Percentiles rank a stretch among this genome's conserved stretches.
These are phyloP conservation scores for Chaenocephalus aceratus DNA, from an alignment of 2,113 vertebrate genomes.

Conservation along the genomic window DNA sequence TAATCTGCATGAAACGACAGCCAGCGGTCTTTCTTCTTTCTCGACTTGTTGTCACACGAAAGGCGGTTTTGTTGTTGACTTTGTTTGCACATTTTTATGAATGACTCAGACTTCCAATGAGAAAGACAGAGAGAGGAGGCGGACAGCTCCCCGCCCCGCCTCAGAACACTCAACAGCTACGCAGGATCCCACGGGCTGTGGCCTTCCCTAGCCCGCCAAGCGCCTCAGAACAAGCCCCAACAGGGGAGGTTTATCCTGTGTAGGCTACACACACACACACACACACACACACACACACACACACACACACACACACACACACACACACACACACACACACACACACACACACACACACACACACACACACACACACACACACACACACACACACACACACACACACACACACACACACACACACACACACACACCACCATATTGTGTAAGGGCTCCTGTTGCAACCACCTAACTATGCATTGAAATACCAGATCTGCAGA, in stretches of 20 bases:
- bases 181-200: conserved; percentile 47
- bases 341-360: too few relatives aligned
- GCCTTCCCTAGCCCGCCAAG: conserved; percentile 1
- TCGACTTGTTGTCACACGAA: conserved; percentile 66
- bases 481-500: not conserved
- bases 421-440: not conserved
- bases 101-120: conserved; percentile 66
- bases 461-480: conserved; percentile 1
- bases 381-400: too few relatives aligned
- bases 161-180: conserved; percentile 22
- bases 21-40: conserved; percentile 24
- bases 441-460: conserved; percentile 35
- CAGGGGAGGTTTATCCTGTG: conserved; percentile 31
- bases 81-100: conserved; percentile 72
- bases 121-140: conserved; percentile 6
- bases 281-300: not conserved
- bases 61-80: conserved; percentile 46
- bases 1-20: conserved; percentile 22
- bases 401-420: too few relatives aligned
- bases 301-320: too few relatives aligned
- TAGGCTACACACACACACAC: not conserved
- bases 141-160: conserved; percentile 46
- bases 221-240: conserved; percentile 60
- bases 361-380: too few relatives aligned
- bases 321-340: too few relatives aligned